Base-by-base conservation (phyloP, 2,113 vertebrate species). In the Rhinopomastus cyanomelas region DNA sequence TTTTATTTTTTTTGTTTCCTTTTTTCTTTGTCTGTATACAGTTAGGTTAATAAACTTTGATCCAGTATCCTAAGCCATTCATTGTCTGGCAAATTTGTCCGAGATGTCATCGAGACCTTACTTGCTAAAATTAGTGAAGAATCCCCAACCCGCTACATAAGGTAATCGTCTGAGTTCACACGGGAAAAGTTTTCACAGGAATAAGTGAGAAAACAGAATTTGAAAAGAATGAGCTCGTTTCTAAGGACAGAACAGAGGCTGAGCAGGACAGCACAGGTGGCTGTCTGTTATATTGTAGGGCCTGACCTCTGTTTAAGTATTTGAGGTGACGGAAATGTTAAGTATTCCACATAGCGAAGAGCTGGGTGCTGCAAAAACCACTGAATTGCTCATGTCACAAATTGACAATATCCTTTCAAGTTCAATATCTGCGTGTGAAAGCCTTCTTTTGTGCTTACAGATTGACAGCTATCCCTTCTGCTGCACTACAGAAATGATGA, bases 171-270 rank as follows among this genome's bases (percentile, higher is more conserved):
- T 62, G 81, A 96, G 73, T 77, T 96, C 92, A 94, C 65, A 91
- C 12, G 72, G 90, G 88, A 96, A 95, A 88, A 88, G 51, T 92
- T 94, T 92, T 93, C 42, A 81, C 44, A 19, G 10, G 16, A 46
- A 87, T 69, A 90, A 93, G 82, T 76, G 57, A 96, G 94, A 94
- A 92, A 85, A 82, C 7, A 16, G 23, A 68, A 61, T 93, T 91
- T 71, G 36, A 93, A 66, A 77, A 39, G 53, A 82, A 22, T 3
- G 1, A 90, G 51, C 20, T 88, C 14, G 44, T 69, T 80, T 83
- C 37, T 85, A 66, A 87, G 61, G 21, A 51, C 1, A 3, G 55
- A 77, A 73, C 26, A 80, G 46, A 82, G 67, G 16, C 29, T 29
- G 14, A 69, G 26, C 16, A 13, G 69, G n/a, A 69, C 8, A 87